Percentiles rank a stretch among this genome's conserved stretches.
Evolutionary conservation across 2,888 invertebrate genomes (phyloP).

Genomic region (Crepidodera aurea): DNA sequence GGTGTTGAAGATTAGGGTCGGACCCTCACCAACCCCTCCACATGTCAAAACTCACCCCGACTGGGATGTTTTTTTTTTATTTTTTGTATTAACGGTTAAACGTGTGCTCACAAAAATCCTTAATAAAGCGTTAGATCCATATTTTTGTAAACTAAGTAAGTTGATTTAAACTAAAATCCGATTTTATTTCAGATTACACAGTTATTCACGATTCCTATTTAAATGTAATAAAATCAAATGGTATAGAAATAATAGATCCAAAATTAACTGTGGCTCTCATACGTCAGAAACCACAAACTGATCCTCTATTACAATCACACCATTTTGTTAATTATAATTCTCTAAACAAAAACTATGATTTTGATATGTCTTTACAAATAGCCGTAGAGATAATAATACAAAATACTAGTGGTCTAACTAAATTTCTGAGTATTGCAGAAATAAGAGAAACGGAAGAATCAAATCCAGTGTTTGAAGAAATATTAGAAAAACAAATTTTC

Average conservation of each 20-base stretch:
- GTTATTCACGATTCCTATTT: slow-evolving; percentile 58
- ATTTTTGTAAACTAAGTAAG: no score
- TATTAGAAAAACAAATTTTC: slow-evolving; percentile 20
- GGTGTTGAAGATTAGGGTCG: no score
- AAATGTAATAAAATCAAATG: slow-evolving; percentile 63
- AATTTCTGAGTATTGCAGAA: slow-evolving; percentile 15
- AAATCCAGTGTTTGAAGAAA: slow-evolving; percentile 21
- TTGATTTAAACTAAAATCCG: no score
- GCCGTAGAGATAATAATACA: slow-evolving; percentile 41
- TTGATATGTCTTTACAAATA: slow-evolving; percentile 28
- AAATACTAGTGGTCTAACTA: slow-evolving; percentile 32
- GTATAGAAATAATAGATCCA: slow-evolving; percentile 68
- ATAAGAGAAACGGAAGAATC: neutral
- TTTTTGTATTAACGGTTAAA: no score
- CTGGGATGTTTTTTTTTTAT: no score
- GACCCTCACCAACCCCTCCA: no score
- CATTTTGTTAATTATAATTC: slow-evolving; percentile 65
- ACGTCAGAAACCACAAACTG: slow-evolving; percentile 60
- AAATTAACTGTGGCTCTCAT: slow-evolving; percentile 66
- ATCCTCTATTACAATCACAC: slow-evolving; percentile 66
- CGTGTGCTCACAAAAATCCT: no score
- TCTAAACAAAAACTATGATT: slow-evolving; percentile 29
- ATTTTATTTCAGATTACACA: slow-evolving; percentile 56
- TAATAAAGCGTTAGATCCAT: no score
- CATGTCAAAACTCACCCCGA: no score